phyloP scores from a whole-genome alignment of 2,113 vertebrate genomes.

The Hippocampus abdominalis region DNA sequence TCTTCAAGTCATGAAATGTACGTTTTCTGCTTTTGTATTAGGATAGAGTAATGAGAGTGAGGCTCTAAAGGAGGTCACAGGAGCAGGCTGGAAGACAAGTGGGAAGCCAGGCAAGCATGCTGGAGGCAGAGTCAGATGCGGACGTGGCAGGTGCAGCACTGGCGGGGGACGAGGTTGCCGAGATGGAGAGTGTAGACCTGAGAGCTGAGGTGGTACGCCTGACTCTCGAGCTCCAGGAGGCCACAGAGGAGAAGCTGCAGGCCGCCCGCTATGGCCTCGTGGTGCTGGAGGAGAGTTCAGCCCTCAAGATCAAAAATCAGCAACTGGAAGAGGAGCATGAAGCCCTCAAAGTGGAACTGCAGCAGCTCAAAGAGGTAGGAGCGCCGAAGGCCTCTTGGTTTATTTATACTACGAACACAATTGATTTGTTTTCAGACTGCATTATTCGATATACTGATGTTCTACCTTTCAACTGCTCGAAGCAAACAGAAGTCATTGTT shows the following conservation, averaged over 20 bases:
- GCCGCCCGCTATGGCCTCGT: constrained; percentile 81
- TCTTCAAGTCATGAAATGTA: constrained; percentile 13
- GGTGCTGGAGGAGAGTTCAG: constrained; percentile 79
- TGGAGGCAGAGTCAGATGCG: constrained; percentile 46
- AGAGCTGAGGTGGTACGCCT: constrained; percentile 74
- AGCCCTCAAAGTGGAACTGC: constrained; percentile 69
- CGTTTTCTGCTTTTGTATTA: constrained; percentile 19
- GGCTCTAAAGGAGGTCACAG: constrained; percentile 42
- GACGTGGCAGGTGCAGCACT: constrained; percentile 29
- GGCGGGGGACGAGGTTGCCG: constrained; percentile 39
- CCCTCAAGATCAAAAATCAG: constrained; percentile 70
- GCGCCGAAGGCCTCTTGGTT: neutral
- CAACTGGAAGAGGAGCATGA: constrained; percentile 80
- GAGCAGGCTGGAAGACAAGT: constrained; percentile 33
- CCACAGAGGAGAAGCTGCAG: constrained; percentile 80
- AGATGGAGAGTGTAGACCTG: constrained; percentile 51
- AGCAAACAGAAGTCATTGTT: neutral
- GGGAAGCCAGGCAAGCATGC: constrained; percentile 47
- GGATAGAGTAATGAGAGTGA: constrained; percentile 49
- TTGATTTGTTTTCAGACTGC: neutral
- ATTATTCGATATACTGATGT: neutral
- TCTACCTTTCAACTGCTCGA: neutral
- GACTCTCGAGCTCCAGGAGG: constrained; percentile 78
- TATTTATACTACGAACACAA: constrained; percentile 7
- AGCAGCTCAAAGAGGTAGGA: constrained; percentile 79